Percentiles rank a stretch among this genome's conserved stretches.
Conservation (phyloP, 2,888 invertebrate species). For the Andrena flavipes region DNA sequence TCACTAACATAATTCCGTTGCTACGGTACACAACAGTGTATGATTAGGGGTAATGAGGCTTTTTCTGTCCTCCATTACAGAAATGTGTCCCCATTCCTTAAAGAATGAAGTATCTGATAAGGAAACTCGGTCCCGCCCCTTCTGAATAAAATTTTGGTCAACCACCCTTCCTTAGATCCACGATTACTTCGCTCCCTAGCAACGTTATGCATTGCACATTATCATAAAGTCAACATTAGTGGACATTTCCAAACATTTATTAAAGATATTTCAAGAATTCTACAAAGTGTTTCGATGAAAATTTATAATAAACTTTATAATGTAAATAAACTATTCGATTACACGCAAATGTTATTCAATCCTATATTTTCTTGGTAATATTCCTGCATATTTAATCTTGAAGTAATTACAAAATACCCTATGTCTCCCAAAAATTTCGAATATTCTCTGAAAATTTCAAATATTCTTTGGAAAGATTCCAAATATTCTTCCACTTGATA, state of each 20-base stretch:
- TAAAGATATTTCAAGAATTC: not conserved
- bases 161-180: not conserved
- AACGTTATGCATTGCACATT: not conserved
- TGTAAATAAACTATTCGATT: too few species aligned
- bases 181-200: not conserved
- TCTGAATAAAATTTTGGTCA: slow-evolving; percentile 6
- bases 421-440: too few species aligned
- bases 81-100: slow-evolving; percentile 3
- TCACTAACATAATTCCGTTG: not conserved
- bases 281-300: not conserved
- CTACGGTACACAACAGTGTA: not conserved
- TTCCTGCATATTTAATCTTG: too few species aligned
- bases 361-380: too few species aligned
- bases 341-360: too few species aligned
- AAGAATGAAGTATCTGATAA: slow-evolving; percentile 4
- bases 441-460: too few species aligned
- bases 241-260: not conserved
- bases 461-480: too few species aligned
- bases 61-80: slow-evolving; percentile 6
- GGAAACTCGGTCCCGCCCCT: not conserved
- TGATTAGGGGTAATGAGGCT: not conserved
- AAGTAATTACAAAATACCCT: too few species aligned
- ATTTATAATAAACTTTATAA: too few species aligned
- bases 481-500: too few species aligned
- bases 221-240: not conserved